Percentiles rank a stretch among this genome's conserved stretches.
Evolutionary conservation across 2,113 vertebrate genomes (phyloP).

Genomic region (Platycercus adscitus): DNA sequence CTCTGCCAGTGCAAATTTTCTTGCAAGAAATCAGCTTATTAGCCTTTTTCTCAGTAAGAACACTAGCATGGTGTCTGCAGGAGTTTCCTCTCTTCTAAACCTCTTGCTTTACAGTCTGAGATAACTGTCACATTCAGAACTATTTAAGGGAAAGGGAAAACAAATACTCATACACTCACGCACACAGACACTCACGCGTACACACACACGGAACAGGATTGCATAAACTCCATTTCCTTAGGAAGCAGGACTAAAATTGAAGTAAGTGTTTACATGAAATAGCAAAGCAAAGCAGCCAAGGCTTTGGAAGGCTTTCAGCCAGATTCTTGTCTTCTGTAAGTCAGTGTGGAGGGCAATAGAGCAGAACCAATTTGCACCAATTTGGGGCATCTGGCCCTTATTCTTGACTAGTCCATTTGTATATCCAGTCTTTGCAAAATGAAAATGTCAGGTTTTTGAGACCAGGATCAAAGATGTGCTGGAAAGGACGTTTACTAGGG

Average conservation of each 20-base stretch:
- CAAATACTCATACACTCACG: not conserved
- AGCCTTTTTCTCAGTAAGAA: not conserved
- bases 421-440: conserved; percentile 12
- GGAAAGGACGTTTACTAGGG: conserved; percentile 53
- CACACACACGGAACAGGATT: not conserved
- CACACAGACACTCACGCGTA: fast-evolving
- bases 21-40: not conserved
- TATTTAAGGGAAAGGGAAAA: not conserved
- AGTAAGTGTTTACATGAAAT: not conserved
- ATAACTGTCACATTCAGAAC: not conserved
- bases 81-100: not conserved
- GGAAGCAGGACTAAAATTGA: not conserved
- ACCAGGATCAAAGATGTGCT: conserved; percentile 40
- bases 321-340: not conserved
- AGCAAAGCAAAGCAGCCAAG: not conserved
- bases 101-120: not conserved
- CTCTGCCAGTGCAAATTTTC: not conserved
- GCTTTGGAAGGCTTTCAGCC: not conserved
- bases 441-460: conserved; percentile 43
- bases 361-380: not conserved
- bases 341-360: not conserved
- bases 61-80: not conserved
- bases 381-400: not conserved
- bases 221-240: not conserved
- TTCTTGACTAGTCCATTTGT: conserved; percentile 29